Conservation (phyloP, 2,797 vertebrate genomes). For the Macrochelys suwanniensis region DNA sequence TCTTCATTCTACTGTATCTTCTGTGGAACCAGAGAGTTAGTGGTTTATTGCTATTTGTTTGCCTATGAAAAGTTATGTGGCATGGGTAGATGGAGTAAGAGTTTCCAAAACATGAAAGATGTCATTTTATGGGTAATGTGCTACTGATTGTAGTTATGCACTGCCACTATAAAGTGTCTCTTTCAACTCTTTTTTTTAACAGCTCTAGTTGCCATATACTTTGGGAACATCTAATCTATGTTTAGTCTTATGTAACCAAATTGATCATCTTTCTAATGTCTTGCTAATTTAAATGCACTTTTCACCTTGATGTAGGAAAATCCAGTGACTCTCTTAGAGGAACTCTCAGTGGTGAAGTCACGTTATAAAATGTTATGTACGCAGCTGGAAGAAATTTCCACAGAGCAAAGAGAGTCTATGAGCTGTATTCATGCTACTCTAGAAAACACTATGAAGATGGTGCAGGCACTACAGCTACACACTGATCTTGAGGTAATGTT, state of each 20-base stretch:
- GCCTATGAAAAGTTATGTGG: not conserved
- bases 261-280: not conserved
- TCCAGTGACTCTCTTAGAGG: constrained; percentile 87
- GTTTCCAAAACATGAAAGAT: not conserved
- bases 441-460: constrained; percentile 77
- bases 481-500: constrained; percentile 83
- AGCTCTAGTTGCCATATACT: not conserved
- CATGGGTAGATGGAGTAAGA: not conserved
- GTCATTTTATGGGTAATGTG: not conserved
- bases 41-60: not conserved
- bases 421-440: constrained; percentile 83
- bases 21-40: not conserved
- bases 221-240: not conserved
- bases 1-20: not conserved
- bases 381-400: constrained; percentile 83
- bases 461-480: constrained; percentile 83
- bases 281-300: not conserved
- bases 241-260: accelerated
- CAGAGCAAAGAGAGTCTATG: constrained; percentile 87
- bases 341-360: constrained; percentile 86
- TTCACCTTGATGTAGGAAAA: constrained; percentile 83
- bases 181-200: not conserved
- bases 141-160: not conserved
- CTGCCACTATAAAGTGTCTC: not conserved
- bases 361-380: constrained; percentile 85